Conservation (phyloP, 2,888 invertebrate species). For the Silvanus unidentatus region DNA sequence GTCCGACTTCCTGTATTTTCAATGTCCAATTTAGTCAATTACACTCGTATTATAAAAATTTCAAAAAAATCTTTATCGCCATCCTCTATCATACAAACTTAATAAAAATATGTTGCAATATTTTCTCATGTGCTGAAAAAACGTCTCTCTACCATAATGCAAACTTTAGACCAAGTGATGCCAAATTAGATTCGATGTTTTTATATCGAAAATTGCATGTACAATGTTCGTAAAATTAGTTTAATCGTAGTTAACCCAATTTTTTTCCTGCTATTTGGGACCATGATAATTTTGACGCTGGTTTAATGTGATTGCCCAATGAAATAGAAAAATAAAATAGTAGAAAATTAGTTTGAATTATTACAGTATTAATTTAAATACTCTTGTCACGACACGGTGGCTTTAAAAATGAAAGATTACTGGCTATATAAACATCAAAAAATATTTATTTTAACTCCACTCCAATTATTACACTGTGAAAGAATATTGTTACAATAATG, state of each 20-base stretch:
- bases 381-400: background rate
- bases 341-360: background rate
- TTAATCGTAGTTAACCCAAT: constrained; percentile 28
- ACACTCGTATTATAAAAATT: too few species aligned
- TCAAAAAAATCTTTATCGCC: too few species aligned
- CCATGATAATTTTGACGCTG: constrained; percentile 4
- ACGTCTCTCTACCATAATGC: too few species aligned
- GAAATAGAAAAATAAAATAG: background rate
- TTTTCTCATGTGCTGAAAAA: too few species aligned
- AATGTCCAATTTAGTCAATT: too few species aligned
- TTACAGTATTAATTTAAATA: constrained; percentile 1
- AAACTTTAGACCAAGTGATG: background rate
- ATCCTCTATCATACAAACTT: too few species aligned
- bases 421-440: too few species aligned
- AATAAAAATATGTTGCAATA: too few species aligned
- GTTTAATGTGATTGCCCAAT: background rate
- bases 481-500: too few species aligned
- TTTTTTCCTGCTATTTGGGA: constrained; percentile 9
- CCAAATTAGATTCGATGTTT: constrained; percentile 17
- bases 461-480: too few species aligned
- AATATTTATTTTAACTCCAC: too few species aligned
- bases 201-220: constrained; percentile 33
- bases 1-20: too few species aligned
- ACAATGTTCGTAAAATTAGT: constrained; percentile 30
- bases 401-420: background rate